Conservation (phyloP, 2,113 vertebrate genomes). For the Uria aalge region DNA sequence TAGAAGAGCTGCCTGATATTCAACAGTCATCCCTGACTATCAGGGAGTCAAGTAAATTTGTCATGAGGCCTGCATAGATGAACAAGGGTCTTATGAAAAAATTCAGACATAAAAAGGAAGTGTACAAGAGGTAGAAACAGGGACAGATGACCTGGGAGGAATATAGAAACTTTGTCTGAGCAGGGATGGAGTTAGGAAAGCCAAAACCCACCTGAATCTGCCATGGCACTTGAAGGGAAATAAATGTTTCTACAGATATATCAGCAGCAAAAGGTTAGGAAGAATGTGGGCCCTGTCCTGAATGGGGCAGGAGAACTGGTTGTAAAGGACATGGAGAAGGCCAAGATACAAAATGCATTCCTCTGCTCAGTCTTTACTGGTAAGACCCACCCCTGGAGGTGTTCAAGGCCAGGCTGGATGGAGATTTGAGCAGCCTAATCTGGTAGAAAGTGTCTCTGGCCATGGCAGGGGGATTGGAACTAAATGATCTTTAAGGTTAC, state of each 20-base stretch:
- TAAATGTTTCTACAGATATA: not conserved
- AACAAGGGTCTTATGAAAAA: not conserved
- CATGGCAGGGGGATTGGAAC: not conserved
- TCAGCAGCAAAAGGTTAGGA: not conserved
- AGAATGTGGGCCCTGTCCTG: not conserved
- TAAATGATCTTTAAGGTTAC: not conserved
- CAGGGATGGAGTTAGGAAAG: not conserved
- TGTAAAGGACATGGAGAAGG: not conserved
- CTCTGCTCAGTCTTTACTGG: not conserved
- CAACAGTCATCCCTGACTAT: not conserved
- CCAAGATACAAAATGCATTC: not conserved
- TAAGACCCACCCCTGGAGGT: not conserved
- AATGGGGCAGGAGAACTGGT: not conserved
- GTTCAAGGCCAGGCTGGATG: not conserved
- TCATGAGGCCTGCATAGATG: not conserved
- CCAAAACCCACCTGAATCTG: not conserved
- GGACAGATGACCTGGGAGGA: not conserved
- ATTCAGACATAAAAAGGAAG: not conserved
- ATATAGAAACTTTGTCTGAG: not conserved
- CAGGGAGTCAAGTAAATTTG: not conserved
- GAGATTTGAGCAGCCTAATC: not conserved
- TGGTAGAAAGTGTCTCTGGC: not conserved
- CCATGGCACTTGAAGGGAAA: not conserved
- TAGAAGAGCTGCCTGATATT: not conserved
- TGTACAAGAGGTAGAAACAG: not conserved